These are phyloP conservation scores for Callaeas wilsoni DNA, from an alignment of 2,113 vertebrate genomes.

Conservation along the genomic window DNA sequence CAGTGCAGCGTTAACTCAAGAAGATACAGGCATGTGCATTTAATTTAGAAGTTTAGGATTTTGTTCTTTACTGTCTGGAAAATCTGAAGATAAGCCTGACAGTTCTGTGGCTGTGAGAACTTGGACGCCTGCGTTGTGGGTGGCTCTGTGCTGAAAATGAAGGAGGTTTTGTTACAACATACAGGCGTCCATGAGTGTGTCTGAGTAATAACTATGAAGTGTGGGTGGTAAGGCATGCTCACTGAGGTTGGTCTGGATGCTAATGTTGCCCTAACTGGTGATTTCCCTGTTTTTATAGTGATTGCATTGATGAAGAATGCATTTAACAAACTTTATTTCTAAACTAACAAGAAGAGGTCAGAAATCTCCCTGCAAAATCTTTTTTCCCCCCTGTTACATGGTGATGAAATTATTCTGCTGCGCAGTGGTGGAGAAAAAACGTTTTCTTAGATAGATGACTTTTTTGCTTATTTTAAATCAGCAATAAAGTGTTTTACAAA, in stretches of 20 bases:
- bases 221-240: constrained; percentile 17
- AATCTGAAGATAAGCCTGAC: background rate
- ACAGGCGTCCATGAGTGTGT: background rate
- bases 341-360: background rate
- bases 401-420: background rate
- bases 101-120: background rate
- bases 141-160: constrained; percentile 12
- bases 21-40: fast-evolving
- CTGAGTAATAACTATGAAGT: background rate
- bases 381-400: background rate
- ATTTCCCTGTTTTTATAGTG: constrained; percentile 31
- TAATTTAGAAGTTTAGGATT: background rate
- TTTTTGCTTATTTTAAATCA: background rate
- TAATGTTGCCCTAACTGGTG: background rate
- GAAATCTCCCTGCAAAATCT: background rate
- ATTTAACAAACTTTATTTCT: background rate
- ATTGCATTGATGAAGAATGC: constrained; percentile 59
- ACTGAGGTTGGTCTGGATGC: constrained; percentile 16
- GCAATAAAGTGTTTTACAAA: background rate
- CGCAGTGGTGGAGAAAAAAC: background rate
- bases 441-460: background rate
- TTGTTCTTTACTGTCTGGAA: background rate
- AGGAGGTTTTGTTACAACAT: background rate
- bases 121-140: background rate
- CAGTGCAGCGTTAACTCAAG: fast-evolving